A percentile compares a stretch with the other conserved stretches of the same genome.
Conservation (phyloP, 2,113 vertebrate species). For the Cervus canadensis region DNA sequence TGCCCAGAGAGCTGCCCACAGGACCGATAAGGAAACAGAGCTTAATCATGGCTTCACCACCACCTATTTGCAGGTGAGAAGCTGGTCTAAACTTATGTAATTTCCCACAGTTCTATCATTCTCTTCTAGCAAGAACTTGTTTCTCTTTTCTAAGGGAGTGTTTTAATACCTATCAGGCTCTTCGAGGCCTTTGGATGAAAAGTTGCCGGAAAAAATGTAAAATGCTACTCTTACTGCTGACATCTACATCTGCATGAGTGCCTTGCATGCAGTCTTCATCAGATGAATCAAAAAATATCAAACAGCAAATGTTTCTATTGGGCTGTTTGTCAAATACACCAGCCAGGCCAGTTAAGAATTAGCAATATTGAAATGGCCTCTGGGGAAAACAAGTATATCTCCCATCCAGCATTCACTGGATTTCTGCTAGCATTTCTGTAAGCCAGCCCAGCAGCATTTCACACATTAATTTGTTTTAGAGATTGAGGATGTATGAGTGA, state of each 20-base stretch:
- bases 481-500: not conserved
- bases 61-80: not conserved
- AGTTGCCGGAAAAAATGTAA: not conserved
- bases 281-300: slow-evolving; percentile 5
- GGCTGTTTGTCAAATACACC: not conserved
- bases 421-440: not conserved
- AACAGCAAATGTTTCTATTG: not conserved
- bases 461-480: not conserved
- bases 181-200: not conserved
- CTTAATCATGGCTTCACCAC: not conserved
- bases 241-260: not conserved
- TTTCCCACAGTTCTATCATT: not conserved
- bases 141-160: not conserved
- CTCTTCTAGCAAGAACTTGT: not conserved
- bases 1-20: not conserved
- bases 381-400: not conserved
- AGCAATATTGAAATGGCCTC: not conserved
- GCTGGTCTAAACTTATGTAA: not conserved
- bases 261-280: not conserved
- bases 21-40: not conserved
- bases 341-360: slow-evolving; percentile 34
- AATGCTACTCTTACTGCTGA: not conserved
- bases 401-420: not conserved
- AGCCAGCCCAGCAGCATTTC: slow-evolving; percentile 15
- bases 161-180: not conserved